Conservation (phyloP, 2,113 vertebrate genomes). For the Gavialis gangeticus region DNA sequence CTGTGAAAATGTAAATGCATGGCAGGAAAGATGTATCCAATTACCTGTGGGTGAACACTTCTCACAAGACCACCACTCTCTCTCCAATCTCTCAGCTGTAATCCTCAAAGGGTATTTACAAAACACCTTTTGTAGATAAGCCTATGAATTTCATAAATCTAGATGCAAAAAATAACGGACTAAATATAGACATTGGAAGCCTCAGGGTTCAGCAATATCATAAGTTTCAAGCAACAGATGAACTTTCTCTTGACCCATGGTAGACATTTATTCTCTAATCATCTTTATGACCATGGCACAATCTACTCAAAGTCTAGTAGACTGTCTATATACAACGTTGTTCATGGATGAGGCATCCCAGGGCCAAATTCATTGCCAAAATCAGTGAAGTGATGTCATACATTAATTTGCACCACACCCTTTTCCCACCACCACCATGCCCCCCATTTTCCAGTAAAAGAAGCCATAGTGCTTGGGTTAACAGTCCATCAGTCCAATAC, state of each 20-base stretch:
- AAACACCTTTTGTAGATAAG: too few relatives aligned
- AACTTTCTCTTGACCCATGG: background rate
- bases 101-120: too few relatives aligned
- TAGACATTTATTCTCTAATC: background rate
- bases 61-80: too few relatives aligned
- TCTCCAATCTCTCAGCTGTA: too few relatives aligned
- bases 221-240: background rate
- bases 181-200: background rate
- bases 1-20: too few relatives aligned
- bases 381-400: background rate
- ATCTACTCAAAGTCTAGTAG: background rate
- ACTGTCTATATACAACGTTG: background rate
- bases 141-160: too few relatives aligned
- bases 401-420: background rate
- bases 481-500: background rate
- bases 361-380: background rate
- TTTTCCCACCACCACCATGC: background rate
- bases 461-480: background rate
- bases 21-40: too few relatives aligned
- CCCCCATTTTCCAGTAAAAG: background rate
- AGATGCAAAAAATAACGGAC: too few relatives aligned
- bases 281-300: background rate
- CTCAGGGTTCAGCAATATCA: conserved; percentile 53
- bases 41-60: too few relatives aligned
- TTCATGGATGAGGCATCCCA: background rate